Conservation (phyloP, 2,888 invertebrate genomes). For the Onthophagus sagittarius region DNA sequence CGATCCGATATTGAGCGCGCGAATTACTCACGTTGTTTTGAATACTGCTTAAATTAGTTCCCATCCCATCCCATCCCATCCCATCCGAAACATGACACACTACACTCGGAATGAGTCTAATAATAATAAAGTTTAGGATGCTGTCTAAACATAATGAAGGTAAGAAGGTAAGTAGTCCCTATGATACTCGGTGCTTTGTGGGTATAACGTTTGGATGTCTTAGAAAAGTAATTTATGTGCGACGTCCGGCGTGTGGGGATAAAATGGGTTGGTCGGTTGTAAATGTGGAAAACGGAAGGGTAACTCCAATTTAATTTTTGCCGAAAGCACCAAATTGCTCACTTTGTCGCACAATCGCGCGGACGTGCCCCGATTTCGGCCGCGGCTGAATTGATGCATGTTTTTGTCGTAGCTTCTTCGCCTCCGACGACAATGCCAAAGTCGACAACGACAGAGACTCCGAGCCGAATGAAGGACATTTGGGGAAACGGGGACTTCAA, state of each 20-base stretch:
- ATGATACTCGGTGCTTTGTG: background rate
- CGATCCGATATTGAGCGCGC: slow-evolving; percentile 16
- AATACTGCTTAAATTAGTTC: background rate
- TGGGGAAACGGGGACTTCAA: slow-evolving; percentile 53
- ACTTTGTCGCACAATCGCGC: slow-evolving; percentile 4
- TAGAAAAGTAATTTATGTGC: background rate
- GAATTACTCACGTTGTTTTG: background rate
- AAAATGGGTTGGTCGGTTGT: background rate
- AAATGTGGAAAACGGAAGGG: background rate
- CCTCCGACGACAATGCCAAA: slow-evolving; percentile 78
- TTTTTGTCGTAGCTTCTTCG: slow-evolving; percentile 63
- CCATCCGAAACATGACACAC: too few species aligned
- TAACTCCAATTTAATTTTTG: slow-evolving; percentile 8
- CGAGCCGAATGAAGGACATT: slow-evolving; percentile 45
- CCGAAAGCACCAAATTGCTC: slow-evolving; percentile 5
- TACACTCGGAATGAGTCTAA: too few species aligned
- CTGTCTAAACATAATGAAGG: background rate
- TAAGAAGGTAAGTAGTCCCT: background rate
- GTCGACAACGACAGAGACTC: slow-evolving; percentile 65
- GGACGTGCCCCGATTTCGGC: slow-evolving; percentile 9
- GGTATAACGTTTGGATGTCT: background rate
- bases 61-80: too few species aligned
- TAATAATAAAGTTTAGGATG: too few species aligned
- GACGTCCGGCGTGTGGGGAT: background rate
- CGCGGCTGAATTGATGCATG: slow-evolving; percentile 31